A percentile compares a stretch with the other conserved stretches of the same genome.
Evolutionary conservation across 2,113 vertebrate genomes (phyloP).

Genomic region (Notarius quadriscutis): DNA sequence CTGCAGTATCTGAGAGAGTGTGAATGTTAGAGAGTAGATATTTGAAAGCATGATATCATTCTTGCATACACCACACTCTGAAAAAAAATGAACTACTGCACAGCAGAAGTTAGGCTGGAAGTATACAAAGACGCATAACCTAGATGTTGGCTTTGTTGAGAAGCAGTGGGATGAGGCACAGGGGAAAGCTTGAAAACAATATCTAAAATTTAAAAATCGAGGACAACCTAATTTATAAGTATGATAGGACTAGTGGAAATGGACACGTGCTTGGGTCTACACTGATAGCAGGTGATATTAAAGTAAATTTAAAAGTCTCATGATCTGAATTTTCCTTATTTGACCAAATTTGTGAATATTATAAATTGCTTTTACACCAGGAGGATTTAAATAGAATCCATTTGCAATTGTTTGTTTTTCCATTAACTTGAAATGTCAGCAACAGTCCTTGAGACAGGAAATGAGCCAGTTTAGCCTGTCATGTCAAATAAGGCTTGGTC

Average conservation of each 20-base stretch:
- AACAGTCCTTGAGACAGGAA: constrained; percentile 5
- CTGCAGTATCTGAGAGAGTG: not conserved
- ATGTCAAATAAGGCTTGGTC: constrained; percentile 41
- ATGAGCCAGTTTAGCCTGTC: constrained; percentile 42
- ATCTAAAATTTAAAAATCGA: not conserved
- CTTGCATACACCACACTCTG: not conserved
- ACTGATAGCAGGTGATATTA: not conserved
- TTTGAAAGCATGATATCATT: constrained; percentile 57
- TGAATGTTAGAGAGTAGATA: constrained; percentile 37
- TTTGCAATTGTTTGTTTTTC: not conserved
- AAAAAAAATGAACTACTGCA: not conserved
- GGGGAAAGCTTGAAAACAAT: not conserved
- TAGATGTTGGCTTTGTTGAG: not conserved
- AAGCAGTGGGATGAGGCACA: not conserved
- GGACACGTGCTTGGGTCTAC: not conserved
- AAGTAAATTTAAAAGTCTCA: not conserved
- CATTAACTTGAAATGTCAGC: constrained; percentile 16
- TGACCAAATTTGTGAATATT: not conserved
- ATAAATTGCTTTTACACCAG: not conserved
- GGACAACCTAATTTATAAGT: not conserved
- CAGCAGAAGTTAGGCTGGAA: not conserved
- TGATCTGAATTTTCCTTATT: not conserved
- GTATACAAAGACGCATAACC: not conserved
- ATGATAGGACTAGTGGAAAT: not conserved
- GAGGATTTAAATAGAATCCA: not conserved